Evolutionary conservation across 2,888 invertebrate genomes (phyloP).

Genomic region (Odontothrips loti): DNA sequence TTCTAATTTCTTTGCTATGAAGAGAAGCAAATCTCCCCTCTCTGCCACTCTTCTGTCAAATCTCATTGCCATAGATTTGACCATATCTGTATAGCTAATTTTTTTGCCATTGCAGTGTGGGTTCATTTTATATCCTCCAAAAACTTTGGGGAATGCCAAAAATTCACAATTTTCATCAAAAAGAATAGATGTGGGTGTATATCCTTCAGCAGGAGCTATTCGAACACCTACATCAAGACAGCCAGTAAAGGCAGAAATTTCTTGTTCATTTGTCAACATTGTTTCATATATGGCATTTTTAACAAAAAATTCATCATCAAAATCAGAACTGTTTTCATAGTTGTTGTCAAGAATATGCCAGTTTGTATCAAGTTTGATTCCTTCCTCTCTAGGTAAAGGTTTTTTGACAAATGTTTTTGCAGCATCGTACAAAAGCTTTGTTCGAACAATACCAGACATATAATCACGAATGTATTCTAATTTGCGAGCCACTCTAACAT

Average conservation of each 20-base stretch:
- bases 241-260: constrained; percentile 32
- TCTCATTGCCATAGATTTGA: constrained; percentile 37
- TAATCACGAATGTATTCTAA: constrained; percentile 34
- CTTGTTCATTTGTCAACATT: constrained; percentile 35
- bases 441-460: constrained; percentile 33
- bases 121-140: constrained; percentile 32
- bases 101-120: constrained; percentile 20
- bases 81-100: constrained; percentile 33
- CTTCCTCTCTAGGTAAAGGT: constrained; percentile 33
- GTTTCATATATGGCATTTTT: background rate
- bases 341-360: constrained; percentile 27
- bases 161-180: constrained; percentile 34
- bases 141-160: constrained; percentile 33
- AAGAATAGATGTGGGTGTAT: constrained; percentile 33
- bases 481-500: constrained; percentile 34
- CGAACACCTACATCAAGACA: constrained; percentile 32
- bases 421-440: constrained; percentile 33
- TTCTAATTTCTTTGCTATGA: no score
- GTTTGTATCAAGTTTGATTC: constrained; percentile 33
- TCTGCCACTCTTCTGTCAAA: constrained; percentile 34
- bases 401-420: constrained; percentile 33
- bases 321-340: constrained; percentile 27
- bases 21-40: constrained; percentile 32
- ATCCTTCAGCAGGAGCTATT: constrained; percentile 36
- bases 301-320: background rate